These are phyloP conservation scores for Apocheima hispidaria DNA, from an alignment of 2,888 invertebrate species.

Conservation along the genomic window DNA sequence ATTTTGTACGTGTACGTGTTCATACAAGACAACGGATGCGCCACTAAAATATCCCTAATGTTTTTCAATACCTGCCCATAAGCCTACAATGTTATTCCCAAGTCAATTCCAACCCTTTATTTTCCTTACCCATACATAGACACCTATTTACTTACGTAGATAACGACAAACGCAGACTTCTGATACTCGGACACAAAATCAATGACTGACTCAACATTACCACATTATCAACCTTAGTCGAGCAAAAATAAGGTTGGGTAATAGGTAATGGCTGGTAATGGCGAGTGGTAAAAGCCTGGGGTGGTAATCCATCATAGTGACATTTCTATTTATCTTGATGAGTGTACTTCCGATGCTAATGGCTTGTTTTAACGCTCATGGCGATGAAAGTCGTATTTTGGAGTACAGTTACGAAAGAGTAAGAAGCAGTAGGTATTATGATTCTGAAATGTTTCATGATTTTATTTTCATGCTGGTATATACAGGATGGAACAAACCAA, in stretches of 20 bases:
- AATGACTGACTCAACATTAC: conserved; percentile 34
- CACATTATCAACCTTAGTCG: conserved; percentile 54
- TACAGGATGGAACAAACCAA: too few relatives aligned
- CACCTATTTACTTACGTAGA: conserved; percentile 67
- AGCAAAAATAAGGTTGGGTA: conserved; percentile 16
- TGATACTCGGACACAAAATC: conserved; percentile 52
- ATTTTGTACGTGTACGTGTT: too few relatives aligned
- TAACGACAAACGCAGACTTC: conserved; percentile 67
- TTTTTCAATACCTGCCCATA: background rate
- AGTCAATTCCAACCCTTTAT: conserved; percentile 44
- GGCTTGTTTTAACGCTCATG: conserved; percentile 59
- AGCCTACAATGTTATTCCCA: conserved; percentile 13
- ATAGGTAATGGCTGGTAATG: conserved; percentile 38
- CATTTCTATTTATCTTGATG: conserved; percentile 84
- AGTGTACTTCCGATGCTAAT: conserved; percentile 79
- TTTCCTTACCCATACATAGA: conserved; percentile 54
- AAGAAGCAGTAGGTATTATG: too few relatives aligned
- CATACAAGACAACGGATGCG: background rate
- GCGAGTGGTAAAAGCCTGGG: conserved; percentile 50
- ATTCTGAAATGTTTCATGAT: too few relatives aligned
- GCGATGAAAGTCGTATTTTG: conserved; percentile 30
- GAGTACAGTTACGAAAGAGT: background rate
- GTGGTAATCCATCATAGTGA: conserved; percentile 81
- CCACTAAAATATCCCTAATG: background rate
- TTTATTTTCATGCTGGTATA: too few relatives aligned